phyloP scores from a whole-genome alignment of 1,140 invertebrate species.

The Drosophila obscura region DNA sequence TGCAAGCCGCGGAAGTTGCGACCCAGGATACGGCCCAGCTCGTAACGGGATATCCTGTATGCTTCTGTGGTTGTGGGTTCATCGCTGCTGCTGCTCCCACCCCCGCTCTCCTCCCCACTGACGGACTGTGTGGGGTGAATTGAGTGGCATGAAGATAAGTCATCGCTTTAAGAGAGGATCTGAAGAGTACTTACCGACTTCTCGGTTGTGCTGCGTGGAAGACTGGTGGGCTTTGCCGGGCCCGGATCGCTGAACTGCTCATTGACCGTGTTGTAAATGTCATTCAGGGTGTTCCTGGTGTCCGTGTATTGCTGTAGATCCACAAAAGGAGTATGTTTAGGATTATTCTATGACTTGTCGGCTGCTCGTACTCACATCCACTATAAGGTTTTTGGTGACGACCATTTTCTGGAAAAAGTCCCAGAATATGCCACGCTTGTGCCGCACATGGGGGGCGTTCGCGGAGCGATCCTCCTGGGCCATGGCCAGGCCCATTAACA shows the following conservation, averaged over 20 bases:
- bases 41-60: slow-evolving; percentile 79
- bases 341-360: background rate
- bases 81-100: slow-evolving; percentile 25
- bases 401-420: slow-evolving; percentile 80
- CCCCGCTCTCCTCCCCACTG: slow-evolving; percentile 40
- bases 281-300: slow-evolving; percentile 68
- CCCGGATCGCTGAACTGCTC: slow-evolving; percentile 80
- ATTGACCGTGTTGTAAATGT: slow-evolving; percentile 72
- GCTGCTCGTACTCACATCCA: slow-evolving; percentile 61
- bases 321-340: background rate
- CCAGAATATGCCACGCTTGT: slow-evolving; percentile 75
- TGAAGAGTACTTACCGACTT: slow-evolving; percentile 37
- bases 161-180: background rate
- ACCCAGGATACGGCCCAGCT: slow-evolving; percentile 77
- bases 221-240: slow-evolving; percentile 58
- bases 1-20: slow-evolving; percentile 79
- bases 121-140: background rate
- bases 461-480: background rate
- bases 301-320: slow-evolving; percentile 77
- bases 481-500: slow-evolving; percentile 27
- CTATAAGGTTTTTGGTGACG: slow-evolving; percentile 74
- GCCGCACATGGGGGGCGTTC: slow-evolving; percentile 42
- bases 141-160: background rate
- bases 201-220: slow-evolving; percentile 57
- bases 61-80: slow-evolving; percentile 66